Conservation (phyloP, 2,797 vertebrate genomes). For the Orientallactaga sibirica region DNA sequence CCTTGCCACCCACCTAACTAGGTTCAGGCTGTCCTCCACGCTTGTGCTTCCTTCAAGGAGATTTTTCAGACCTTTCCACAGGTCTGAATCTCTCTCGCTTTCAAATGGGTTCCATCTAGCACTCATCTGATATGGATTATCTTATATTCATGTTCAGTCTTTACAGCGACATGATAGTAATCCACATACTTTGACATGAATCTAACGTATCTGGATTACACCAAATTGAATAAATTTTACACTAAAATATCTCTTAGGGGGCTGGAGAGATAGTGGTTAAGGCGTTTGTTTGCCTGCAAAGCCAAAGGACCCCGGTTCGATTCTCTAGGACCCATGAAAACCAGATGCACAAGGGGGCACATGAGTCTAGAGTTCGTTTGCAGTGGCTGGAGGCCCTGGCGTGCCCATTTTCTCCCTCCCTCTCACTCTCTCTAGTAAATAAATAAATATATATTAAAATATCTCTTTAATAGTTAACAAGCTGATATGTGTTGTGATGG, state of each 20-base stretch:
- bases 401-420: no score
- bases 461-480: constrained; percentile 24
- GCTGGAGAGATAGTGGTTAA: no score
- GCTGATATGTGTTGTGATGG: neutral
- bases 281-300: no score
- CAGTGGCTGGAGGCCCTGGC: no score
- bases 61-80: neutral
- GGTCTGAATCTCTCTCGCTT: neutral
- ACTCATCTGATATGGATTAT: neutral
- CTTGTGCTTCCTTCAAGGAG: neutral
- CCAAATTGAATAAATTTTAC: constrained; percentile 31
- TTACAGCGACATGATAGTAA: constrained; percentile 25
- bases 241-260: constrained; percentile 13
- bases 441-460: neutral
- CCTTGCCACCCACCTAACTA: neutral
- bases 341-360: no score
- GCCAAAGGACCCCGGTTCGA: no score
- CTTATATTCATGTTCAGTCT: constrained; percentile 49
- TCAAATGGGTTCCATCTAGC: neutral
- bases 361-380: no score
- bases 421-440: no score
- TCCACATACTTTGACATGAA: neutral
- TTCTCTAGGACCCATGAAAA: no score
- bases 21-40: neutral
- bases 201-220: neutral